Evolutionary conservation across 2,113 vertebrate genomes (phyloP).

Genomic region (Mesoclemmys tuberculata): DNA sequence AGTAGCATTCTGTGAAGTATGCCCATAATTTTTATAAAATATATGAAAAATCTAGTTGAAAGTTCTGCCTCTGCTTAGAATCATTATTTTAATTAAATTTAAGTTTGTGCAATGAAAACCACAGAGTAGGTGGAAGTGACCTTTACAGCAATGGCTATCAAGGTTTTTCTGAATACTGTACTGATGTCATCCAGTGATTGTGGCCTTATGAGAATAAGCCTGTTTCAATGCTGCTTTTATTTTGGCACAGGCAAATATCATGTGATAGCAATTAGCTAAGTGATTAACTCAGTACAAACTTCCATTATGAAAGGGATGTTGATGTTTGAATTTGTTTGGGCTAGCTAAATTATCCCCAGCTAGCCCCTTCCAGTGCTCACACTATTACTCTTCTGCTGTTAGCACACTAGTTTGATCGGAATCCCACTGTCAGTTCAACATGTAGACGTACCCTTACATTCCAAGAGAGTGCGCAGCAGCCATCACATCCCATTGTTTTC

Average conservation of each 20-base stretch:
- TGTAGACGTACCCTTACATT: neutral
- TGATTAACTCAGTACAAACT: neutral
- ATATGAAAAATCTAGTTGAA: neutral
- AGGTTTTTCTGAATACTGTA: neutral
- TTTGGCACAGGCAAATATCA: neutral
- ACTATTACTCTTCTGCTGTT: neutral
- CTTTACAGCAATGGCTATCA: neutral
- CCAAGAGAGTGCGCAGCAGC: neutral
- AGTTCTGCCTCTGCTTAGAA: neutral
- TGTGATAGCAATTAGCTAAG: neutral
- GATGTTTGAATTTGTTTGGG: neutral
- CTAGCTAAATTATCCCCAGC: neutral
- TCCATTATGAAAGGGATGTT: neutral
- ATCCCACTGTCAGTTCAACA: neutral
- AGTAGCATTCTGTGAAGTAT: neutral
- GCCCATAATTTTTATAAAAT: neutral
- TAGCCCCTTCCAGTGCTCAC: neutral
- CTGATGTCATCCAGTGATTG: neutral
- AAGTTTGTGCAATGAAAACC: neutral
- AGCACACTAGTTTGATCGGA: neutral
- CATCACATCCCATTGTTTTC: rapidly evolving
- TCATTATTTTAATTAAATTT: neutral
- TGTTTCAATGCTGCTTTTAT: neutral
- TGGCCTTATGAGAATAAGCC: neutral
- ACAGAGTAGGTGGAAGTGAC: neutral